These are phyloP conservation scores for Xenentodon cancila DNA, from an alignment of 2,797 vertebrate genomes.

Conservation along the genomic window DNA sequence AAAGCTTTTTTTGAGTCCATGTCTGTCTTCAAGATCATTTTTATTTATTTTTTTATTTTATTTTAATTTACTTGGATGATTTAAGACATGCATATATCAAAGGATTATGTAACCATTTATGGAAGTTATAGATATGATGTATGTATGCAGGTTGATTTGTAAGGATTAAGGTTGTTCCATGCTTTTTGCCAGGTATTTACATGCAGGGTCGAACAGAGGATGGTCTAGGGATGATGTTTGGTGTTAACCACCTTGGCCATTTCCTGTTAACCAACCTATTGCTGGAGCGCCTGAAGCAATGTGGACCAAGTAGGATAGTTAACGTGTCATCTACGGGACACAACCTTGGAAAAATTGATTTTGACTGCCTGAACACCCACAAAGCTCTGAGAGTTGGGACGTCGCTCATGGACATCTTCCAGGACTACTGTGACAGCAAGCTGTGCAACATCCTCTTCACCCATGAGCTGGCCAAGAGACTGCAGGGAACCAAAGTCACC, in stretches of 20 bases:
- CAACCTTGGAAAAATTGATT: slow-evolving; percentile 78
- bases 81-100: neutral
- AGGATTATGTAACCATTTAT: neutral
- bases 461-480: slow-evolving; percentile 86
- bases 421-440: slow-evolving; percentile 90
- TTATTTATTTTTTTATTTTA: neutral
- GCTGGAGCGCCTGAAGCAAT: slow-evolving; percentile 83
- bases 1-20: no score
- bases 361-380: slow-evolving; percentile 43
- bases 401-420: slow-evolving; percentile 25
- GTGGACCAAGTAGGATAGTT: slow-evolving; percentile 85
- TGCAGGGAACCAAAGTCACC: slow-evolving; percentile 86
- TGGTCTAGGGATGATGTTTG: slow-evolving; percentile 85
- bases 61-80: neutral
- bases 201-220: slow-evolving; percentile 81
- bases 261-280: slow-evolving; percentile 92
- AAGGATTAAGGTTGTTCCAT: neutral
- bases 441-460: slow-evolving; percentile 91
- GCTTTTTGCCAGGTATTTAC: slow-evolving; percentile 15
- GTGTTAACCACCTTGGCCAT: slow-evolving; percentile 92
- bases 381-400: slow-evolving; percentile 22
- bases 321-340: slow-evolving; percentile 78
- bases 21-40: no score
- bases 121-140: neutral
- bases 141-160: neutral